Evolutionary conservation across 2,113 vertebrate genomes (phyloP), one percentile per base, ranked within the genome.

Genomic region (Ancistrus triradiatus): DNA sequence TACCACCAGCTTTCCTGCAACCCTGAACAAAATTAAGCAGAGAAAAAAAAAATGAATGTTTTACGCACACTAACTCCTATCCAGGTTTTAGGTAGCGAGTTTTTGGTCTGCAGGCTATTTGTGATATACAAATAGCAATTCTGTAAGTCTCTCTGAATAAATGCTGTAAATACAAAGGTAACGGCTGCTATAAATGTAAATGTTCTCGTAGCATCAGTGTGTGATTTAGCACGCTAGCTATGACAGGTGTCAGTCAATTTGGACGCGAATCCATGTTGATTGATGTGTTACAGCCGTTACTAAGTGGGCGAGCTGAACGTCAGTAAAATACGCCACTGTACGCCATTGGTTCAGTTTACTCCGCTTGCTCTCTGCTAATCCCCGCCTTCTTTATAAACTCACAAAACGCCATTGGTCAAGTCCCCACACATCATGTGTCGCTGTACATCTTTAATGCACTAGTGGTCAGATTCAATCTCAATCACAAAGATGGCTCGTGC

Each of bases 291-390:
- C 44, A 9, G 37, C n/a, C 10, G 19, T 2, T 25, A 51, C 46
- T 37, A 70, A 88, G 82, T 86, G 86, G 85, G 17, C 38, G 28
- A 11, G 0, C 0, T 22, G 42, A 8, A 70, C 69, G 82, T 86
- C 84, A 75, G 44, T 86, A 19, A 83, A 81, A 51, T 33, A 4
- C 18, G 14, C 15, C 1, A 7, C 4, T 38, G 35, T 71, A 43
- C 63, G 17, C n/a, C n/a, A 86, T 83, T 75, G 81, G 80, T 5
- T 51, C 15, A 21, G 9, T 11, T 17, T 62, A 18, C 31, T 18
- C 63, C 56, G 43, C 47, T 60, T 25, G 27, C 21, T 47, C 43
- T 17, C 3, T 6, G 11, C 14, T 1, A 10, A 8, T 14, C 24
- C 53, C 70, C 80, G 64, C 74, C 86, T 70, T 50, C 4, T 7